Evolutionary conservation across 2,797 vertebrate species (phyloP).

Genomic region (Hemibagrus guttatus): DNA sequence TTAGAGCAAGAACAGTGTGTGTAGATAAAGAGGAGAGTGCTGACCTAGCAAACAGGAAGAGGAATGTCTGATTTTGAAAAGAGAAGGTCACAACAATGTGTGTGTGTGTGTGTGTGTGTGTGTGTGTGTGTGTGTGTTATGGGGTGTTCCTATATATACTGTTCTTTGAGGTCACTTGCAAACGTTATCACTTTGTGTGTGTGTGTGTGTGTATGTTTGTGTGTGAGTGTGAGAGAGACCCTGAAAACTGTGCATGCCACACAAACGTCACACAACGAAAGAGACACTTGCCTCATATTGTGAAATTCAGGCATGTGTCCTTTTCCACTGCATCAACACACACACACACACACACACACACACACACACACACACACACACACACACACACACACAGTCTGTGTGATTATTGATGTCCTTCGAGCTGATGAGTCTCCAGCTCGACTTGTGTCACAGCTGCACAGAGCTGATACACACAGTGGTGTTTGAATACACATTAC

Average conservation of each 20-base stretch:
- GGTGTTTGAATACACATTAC: constrained; percentile 31
- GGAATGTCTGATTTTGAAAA: constrained; percentile 16
- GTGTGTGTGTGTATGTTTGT: constrained; percentile 13
- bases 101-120: constrained; percentile 10
- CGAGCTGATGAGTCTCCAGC: constrained; percentile 17
- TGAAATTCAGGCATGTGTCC: neutral
- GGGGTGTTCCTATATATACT: neutral
- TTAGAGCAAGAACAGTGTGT: constrained; percentile 3
- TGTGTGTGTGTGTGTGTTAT: constrained; percentile 12
- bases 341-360: constrained; percentile 15
- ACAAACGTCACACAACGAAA: constrained; percentile 1
- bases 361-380: constrained; percentile 8
- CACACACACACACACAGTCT: neutral
- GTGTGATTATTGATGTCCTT: constrained; percentile 34
- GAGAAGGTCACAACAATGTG: constrained; percentile 6
- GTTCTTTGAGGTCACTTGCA: constrained; percentile 32
- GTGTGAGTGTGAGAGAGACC: constrained; percentile 36
- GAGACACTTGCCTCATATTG: neutral
- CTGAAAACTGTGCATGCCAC: constrained; percentile 29
- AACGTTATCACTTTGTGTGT: constrained; percentile 28
- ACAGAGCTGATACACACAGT: constrained; percentile 20
- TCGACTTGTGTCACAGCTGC: constrained; percentile 22
- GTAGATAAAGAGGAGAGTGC: constrained; percentile 34
- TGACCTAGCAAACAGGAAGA: constrained; percentile 23
- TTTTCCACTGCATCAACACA: constrained; percentile 10